Evolutionary conservation across 1,140 invertebrate species (phyloP).

Genomic region (Tetragonula clypearis): DNA sequence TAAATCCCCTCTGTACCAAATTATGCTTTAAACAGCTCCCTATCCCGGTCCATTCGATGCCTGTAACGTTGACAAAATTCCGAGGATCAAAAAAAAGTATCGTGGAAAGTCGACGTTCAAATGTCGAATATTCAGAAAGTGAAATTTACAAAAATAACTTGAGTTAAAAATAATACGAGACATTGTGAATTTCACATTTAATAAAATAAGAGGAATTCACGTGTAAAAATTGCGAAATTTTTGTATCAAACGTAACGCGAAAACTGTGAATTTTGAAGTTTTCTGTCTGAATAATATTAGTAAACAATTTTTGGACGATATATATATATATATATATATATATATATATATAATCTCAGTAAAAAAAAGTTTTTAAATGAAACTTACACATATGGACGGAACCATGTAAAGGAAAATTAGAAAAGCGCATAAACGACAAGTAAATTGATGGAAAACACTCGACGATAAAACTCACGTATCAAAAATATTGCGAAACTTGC

Average conservation of each 20-base stretch:
- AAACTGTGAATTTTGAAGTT: not conserved
- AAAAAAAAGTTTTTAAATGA: too few relatives aligned
- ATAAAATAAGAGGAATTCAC: not conserved
- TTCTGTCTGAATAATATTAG: not conserved
- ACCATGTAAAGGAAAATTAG: too few relatives aligned
- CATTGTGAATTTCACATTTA: not conserved
- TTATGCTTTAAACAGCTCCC: not conserved
- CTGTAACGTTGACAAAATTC: not conserved
- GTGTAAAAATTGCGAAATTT: not conserved
- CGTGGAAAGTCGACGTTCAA: not conserved
- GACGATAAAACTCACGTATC: not conserved
- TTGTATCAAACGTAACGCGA: not conserved
- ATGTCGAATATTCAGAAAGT: not conserved
- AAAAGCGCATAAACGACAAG: not conserved
- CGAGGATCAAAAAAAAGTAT: not conserved
- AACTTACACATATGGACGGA: too few relatives aligned
- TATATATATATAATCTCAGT: too few relatives aligned
- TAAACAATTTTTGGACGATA: not conserved
- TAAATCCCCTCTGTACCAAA: not conserved
- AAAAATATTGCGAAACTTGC: not conserved
- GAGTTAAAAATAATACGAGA: not conserved
- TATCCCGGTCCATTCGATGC: not conserved
- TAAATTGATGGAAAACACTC: not conserved
- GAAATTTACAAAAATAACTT: not conserved
- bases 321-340: too few relatives aligned